phyloP scores from a whole-genome alignment of 1,140 invertebrate species.

The Muscidifurax raptorellus region DNA sequence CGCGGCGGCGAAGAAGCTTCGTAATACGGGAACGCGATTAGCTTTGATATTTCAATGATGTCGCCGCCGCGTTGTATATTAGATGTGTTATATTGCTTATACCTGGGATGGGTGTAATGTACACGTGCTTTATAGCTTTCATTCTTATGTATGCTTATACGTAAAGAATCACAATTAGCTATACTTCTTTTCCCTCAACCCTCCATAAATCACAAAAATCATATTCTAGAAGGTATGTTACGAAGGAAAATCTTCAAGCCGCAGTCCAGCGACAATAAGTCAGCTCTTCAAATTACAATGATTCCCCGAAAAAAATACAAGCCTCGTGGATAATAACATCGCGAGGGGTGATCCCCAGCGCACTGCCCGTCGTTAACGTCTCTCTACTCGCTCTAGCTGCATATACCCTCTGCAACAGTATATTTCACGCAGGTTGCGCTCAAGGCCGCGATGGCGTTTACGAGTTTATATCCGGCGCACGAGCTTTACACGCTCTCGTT shows the following conservation, averaged over 20 bases:
- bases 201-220: too few relatives aligned
- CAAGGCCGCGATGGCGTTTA: conserved; percentile 32
- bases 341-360: background rate
- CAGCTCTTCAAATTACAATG: background rate
- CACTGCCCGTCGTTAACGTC: conserved; percentile 22
- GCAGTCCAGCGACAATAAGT: background rate
- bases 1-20: background rate
- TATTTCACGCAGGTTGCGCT: conserved; percentile 34
- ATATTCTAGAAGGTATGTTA: too few relatives aligned
- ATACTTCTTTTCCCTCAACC: too few relatives aligned
- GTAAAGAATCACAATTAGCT: too few relatives aligned
- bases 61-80: background rate
- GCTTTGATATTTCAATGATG: conserved; percentile 38
- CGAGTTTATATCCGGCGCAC: conserved; percentile 41
- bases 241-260: too few relatives aligned
- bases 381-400: background rate
- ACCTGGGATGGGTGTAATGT: background rate
- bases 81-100: background rate
- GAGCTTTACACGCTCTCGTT: background rate
- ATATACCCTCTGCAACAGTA: background rate
- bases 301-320: background rate
- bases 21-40: conserved; percentile 9
- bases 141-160: too few relatives aligned
- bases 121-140: too few relatives aligned
- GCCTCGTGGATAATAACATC: background rate